Base-by-base conservation (phyloP, 2,888 invertebrate genomes). In the Gryllus longicercus region DNA sequence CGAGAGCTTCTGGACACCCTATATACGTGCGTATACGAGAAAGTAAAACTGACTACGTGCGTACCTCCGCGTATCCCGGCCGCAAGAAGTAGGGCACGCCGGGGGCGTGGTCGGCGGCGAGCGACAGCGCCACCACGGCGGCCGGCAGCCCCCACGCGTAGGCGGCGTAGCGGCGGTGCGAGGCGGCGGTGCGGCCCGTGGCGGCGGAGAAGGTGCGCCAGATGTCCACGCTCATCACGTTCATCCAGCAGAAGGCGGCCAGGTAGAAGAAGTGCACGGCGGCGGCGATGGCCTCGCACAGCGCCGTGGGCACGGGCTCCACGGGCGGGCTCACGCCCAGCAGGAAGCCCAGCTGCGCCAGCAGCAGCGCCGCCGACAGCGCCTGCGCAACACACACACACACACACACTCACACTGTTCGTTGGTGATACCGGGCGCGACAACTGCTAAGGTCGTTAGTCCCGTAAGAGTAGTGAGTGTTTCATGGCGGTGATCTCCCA, bases 191-290 rank as follows among this genome's bases (percentile, higher is more conserved):
- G 5, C 80, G 77, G 74, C 81, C 83, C 79, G 76, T 81, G 23
- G 83, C 83, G 25, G 16, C 18, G 2, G 49, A n/a, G 82, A 89
- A 88, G 0, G 88, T 88, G 76, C 86, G 83, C 85, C 86, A 88
- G 75, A 88, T 86, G 82, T 88, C 88, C 79, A 87, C 84, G 74
- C 88, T 87, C 85, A 88, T 86, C 11, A 87, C 85, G 82, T 86
- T 88, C 86, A 88, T 87, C 89, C 89, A 89, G 82, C 86, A 86
- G 84, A 88, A 88, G 2, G 87, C 84, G 0, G 87, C 85, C 51
- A 89, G 84, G 83, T 86, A 87, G 81, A 85, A 85, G 83, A 85
- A 88, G 82, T 89, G 88, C 79, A 87, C 85, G 3, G 84, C 74
- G 1, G 86, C 83, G 4, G 85, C 86, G 2, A 86, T 80, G 2